Percentiles rank a stretch among this genome's conserved stretches.
Conservation (phyloP, 2,113 vertebrate genomes). For the Scophthalmus maximus region DNA sequence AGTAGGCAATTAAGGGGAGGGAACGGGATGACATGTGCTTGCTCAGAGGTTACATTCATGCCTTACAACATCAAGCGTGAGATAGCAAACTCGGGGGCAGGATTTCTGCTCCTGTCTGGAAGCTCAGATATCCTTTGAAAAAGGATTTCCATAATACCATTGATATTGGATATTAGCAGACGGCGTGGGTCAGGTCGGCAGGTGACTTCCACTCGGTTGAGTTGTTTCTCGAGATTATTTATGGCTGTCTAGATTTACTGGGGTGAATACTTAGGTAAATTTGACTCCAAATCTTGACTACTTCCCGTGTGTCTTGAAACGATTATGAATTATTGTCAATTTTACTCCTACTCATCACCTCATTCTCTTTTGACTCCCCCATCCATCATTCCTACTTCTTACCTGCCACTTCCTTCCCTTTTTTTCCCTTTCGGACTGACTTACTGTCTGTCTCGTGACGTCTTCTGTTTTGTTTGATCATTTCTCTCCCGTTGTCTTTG, state of each 20-base stretch:
- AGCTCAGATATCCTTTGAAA: slow-evolving; percentile 25
- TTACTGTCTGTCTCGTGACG: background rate
- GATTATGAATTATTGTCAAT: background rate
- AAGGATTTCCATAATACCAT: slow-evolving; percentile 24
- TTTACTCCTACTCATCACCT: background rate
- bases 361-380: background rate
- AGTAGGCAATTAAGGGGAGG: slow-evolving; percentile 26
- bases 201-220: background rate
- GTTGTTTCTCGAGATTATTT: slow-evolving; percentile 2
- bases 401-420: too few relatives aligned
- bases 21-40: slow-evolving; percentile 26
- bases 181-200: slow-evolving; percentile 16
- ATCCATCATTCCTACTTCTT: slow-evolving; percentile 2
- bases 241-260: background rate
- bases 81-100: background rate
- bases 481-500: slow-evolving; percentile 11
- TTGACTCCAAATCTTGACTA: background rate
- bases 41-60: slow-evolving; percentile 19
- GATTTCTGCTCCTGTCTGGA: background rate
- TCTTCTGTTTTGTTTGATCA: slow-evolving; percentile 5
- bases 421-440: background rate
- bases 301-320: background rate
- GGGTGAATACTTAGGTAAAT: background rate
- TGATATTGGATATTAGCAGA: slow-evolving; percentile 10
- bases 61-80: slow-evolving; percentile 16